phyloP scores from a whole-genome alignment of 1,140 invertebrate genomes.

The Euwallacea similis region DNA sequence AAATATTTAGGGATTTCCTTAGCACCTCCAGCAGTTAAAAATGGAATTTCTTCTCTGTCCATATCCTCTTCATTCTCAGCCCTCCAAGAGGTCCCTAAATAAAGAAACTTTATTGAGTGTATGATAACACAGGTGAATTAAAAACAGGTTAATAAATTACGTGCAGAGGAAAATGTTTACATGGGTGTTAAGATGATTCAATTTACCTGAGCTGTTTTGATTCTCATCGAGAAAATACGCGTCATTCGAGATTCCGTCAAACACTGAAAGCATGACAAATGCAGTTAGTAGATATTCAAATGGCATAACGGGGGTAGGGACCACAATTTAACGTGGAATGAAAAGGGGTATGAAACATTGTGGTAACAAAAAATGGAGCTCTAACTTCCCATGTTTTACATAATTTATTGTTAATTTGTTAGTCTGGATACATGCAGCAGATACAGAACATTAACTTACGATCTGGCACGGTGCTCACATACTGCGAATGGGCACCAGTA shows the following conservation, averaged over 20 bases:
- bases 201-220: conserved; percentile 54
- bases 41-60: conserved; percentile 48
- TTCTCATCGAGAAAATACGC: conserved; percentile 56
- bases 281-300: conserved; percentile 21
- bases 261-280: conserved; percentile 48
- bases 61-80: conserved; percentile 46
- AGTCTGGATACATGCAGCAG: too few species aligned
- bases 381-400: too few species aligned
- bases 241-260: conserved; percentile 53
- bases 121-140: not conserved
- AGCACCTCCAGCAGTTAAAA: conserved; percentile 39
- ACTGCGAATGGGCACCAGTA: conserved; percentile 49
- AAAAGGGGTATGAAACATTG: not conserved
- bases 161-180: too few species aligned
- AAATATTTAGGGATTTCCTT: conserved; percentile 56
- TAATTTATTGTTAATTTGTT: too few species aligned
- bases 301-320: not conserved
- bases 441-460: conserved; percentile 45
- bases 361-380: not conserved
- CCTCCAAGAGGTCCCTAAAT: conserved; percentile 47
- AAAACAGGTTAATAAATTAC: not conserved
- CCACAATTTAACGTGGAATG: too few species aligned
- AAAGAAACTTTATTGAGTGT: not conserved
- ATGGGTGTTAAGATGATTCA: conserved; percentile 10
- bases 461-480: conserved; percentile 51